These are phyloP conservation scores for Athripsodes cinereus DNA, from an alignment of 2,888 invertebrate species.

Conservation along the genomic window DNA sequence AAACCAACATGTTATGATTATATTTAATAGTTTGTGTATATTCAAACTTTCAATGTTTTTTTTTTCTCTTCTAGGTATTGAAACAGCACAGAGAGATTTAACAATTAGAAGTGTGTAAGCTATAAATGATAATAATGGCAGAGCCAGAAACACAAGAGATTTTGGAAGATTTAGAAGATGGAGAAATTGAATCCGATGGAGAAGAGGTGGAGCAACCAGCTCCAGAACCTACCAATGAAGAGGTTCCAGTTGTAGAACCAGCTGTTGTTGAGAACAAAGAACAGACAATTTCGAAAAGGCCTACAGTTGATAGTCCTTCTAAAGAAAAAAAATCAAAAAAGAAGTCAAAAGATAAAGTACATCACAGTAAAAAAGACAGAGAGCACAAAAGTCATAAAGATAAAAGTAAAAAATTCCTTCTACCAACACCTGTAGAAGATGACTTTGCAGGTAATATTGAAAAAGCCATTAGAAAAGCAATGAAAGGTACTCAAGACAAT, in stretches of 20 bases:
- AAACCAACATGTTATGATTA: too few relatives aligned
- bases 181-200: slow-evolving; percentile 70
- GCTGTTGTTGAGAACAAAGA: not conserved
- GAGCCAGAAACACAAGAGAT: slow-evolving; percentile 25
- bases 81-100: too few relatives aligned
- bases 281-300: slow-evolving; percentile 28
- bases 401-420: slow-evolving; percentile 39
- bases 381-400: slow-evolving; percentile 23
- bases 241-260: not conserved
- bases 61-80: too few relatives aligned
- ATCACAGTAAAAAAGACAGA: slow-evolving; percentile 12
- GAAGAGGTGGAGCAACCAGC: slow-evolving; percentile 38
- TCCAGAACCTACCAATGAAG: not conserved
- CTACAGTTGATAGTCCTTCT: slow-evolving; percentile 37
- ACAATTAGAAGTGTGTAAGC: too few relatives aligned
- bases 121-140: slow-evolving; percentile 12
- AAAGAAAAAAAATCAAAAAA: slow-evolving; percentile 31
- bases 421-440: slow-evolving; percentile 47
- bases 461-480: slow-evolving; percentile 67
- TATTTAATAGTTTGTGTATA: too few relatives aligned
- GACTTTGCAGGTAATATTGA: slow-evolving; percentile 77
- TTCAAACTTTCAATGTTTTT: too few relatives aligned
- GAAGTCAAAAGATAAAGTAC: slow-evolving; percentile 34
- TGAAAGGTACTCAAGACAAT: slow-evolving; percentile 56
- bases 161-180: slow-evolving; percentile 75